These are phyloP conservation scores for Bambusicola thoracicus DNA, from an alignment of 2,113 vertebrate genomes.

Conservation along the genomic window DNA sequence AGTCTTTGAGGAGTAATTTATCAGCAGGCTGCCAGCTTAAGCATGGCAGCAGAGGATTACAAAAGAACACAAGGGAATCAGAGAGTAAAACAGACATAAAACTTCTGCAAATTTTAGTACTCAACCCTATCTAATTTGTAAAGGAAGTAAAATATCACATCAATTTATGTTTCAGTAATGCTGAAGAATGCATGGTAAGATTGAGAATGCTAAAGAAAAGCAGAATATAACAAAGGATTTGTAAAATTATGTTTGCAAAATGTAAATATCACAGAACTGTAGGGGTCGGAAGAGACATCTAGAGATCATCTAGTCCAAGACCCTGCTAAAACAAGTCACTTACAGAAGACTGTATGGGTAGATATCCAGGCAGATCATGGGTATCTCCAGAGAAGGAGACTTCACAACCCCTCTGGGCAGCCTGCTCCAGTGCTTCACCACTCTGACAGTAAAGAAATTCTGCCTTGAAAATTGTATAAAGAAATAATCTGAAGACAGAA, in stretches of 20 bases:
- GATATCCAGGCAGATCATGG: too few species aligned
- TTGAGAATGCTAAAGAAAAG: background rate
- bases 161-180: background rate
- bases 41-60: slow-evolving; percentile 6
- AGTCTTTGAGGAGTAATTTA: slow-evolving; percentile 42
- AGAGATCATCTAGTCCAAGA: too few species aligned
- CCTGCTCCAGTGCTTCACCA: too few species aligned
- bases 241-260: background rate
- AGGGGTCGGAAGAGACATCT: too few species aligned
- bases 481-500: background rate
- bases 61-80: slow-evolving; percentile 5
- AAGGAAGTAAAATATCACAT: slow-evolving; percentile 39
- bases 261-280: background rate
- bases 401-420: too few species aligned
- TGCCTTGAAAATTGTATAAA: background rate
- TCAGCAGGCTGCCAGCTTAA: slow-evolving; percentile 49
- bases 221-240: background rate
- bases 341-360: too few species aligned
- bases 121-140: background rate
- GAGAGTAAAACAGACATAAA: background rate
- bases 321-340: too few species aligned
- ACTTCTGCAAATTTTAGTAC: slow-evolving; percentile 28
- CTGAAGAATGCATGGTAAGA: background rate
- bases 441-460: too few species aligned
- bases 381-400: too few species aligned